Evolutionary conservation across 1,140 invertebrate species (phyloP).

Genomic region (Colletes gigas): DNA sequence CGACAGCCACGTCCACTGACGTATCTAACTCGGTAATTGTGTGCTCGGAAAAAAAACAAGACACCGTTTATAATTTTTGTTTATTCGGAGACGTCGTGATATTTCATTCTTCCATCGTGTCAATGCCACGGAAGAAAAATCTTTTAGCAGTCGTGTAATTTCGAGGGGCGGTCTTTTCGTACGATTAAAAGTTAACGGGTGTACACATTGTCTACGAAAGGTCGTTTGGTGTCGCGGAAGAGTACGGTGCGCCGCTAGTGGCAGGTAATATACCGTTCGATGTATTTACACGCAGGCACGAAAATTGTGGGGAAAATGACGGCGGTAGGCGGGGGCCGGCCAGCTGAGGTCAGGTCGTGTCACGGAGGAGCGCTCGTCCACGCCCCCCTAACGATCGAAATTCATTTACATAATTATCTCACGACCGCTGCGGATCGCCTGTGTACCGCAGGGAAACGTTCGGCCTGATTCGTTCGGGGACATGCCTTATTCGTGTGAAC

Average conservation of each 20-base stretch:
- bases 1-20: too few relatives aligned
- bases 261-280: slow-evolving; percentile 55
- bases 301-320: slow-evolving; percentile 69
- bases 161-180: too few relatives aligned
- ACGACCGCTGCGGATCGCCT: slow-evolving; percentile 55
- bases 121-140: too few relatives aligned
- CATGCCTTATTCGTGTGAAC: slow-evolving; percentile 48
- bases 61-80: too few relatives aligned
- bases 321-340: slow-evolving; percentile 48
- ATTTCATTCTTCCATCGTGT: too few relatives aligned
- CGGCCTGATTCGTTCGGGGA: slow-evolving; percentile 45
- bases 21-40: too few relatives aligned
- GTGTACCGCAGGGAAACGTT: slow-evolving; percentile 22
- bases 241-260: neutral
- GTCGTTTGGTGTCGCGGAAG: neutral
- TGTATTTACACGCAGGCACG: slow-evolving; percentile 67
- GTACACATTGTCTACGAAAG: slow-evolving; percentile 2
- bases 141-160: too few relatives aligned
- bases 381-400: slow-evolving; percentile 73
- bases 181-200: too few relatives aligned
- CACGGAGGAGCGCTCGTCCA: slow-evolving; percentile 56
- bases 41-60: too few relatives aligned
- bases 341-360: slow-evolving; percentile 58
- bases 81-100: too few relatives aligned
- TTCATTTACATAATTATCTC: slow-evolving; percentile 76